These are phyloP conservation scores for Pipistrellus kuhlii DNA, from an alignment of 2,797 vertebrate genomes.

Conservation along the genomic window DNA sequence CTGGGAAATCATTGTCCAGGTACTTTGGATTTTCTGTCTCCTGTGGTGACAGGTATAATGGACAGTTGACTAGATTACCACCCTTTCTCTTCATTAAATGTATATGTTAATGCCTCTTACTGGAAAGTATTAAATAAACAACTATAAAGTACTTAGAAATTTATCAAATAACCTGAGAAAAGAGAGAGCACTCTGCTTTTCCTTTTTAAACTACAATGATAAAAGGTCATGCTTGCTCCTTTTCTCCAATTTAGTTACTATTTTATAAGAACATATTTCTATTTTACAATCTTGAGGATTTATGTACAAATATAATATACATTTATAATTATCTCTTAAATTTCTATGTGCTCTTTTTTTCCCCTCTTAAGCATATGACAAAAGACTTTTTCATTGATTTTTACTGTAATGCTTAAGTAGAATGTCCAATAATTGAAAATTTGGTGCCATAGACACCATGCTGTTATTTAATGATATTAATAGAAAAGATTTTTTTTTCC, in stretches of 20 bases:
- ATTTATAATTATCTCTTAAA: neutral
- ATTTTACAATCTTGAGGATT: slow-evolving; percentile 8
- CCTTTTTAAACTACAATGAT: neutral
- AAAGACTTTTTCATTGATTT: neutral
- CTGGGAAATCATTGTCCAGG: neutral
- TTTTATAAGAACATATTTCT: neutral
- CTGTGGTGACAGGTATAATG: neutral
- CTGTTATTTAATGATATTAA: neutral
- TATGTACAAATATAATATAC: neutral
- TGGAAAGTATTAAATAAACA: neutral
- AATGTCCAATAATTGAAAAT: neutral
- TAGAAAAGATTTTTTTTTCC: slow-evolving; percentile 9
- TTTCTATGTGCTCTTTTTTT: neutral
- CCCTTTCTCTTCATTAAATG: neutral
- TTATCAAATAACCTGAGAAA: neutral
- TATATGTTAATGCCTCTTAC: neutral
- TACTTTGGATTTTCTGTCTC: slow-evolving; percentile 11
- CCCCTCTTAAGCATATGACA: neutral
- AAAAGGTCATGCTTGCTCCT: neutral
- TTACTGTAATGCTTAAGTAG: neutral
- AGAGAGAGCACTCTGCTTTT: neutral
- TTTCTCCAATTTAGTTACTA: neutral
- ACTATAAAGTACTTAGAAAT: neutral
- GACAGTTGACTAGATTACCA: neutral
- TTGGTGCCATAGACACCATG: neutral